Evolutionary conservation across 2,113 vertebrate species (phyloP), one percentile per base, ranked within the genome.

Genomic region (Lepidothrix coronata): DNA sequence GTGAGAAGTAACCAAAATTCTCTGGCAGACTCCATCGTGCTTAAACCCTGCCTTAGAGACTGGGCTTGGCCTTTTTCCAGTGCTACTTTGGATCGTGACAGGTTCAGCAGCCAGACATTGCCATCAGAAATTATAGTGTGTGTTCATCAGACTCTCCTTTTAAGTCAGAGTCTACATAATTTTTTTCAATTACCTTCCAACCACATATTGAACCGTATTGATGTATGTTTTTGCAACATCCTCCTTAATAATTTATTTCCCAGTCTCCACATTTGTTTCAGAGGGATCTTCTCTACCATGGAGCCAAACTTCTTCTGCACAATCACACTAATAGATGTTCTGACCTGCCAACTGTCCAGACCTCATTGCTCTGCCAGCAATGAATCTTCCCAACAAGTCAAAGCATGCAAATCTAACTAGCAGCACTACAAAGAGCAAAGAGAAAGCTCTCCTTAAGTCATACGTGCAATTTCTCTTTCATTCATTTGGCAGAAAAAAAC

Each of bases 101-200:
- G 28, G 75, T 86, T 88, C 82, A 94, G 62, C 88, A 96, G 78
- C 65, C 90, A 94, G 94, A 80, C 57, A 0, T 70, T 80, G 68
- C 68, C 93, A 65, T 94, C 78, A 93, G 82, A 66, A 95, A 88
- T 94, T 94, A 93, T 6, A 81, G 63, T 30, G 57, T 59, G 65
- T 72, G 55, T 76, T 93, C 51, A 51, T 90, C 55, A 94, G 95
- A 86, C 83, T 93, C 73, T 97, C 88, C 90, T 96, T 84, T 95
- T 86, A 96, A 96, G 92, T 89, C 95, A 93, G 91, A 68, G 92
- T 44, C 93, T 84, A 61, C 52, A 86, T 92, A 95, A 87, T 90
- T 94, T 91, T 95, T 94, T 97, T 96, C 95, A 92, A 92, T 94
- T 97, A 92, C 85, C 79, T 94, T 95, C 95, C 61, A 97, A 91